Conservation (phyloP, 2,888 invertebrate genomes). For the Theretra japonica region DNA sequence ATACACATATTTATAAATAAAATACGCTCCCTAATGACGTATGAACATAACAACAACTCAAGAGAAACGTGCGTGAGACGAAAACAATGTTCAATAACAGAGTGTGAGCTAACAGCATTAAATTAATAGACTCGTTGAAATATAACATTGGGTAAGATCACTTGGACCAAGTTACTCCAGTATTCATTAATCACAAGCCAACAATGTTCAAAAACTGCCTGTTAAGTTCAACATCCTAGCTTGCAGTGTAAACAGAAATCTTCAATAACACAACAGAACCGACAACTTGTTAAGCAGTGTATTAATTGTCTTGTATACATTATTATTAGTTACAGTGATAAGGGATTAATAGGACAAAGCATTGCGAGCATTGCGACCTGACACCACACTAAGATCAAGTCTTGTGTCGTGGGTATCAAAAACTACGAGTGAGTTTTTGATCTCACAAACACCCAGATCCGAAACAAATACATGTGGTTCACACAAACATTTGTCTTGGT, state of each 20-base stretch:
- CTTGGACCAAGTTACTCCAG: not conserved
- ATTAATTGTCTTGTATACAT: conserved; percentile 5
- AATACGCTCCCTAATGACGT: not conserved
- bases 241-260: conserved; percentile 6
- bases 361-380: not conserved
- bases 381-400: too few species aligned
- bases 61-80: not conserved
- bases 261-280: not conserved
- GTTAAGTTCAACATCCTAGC: conserved; percentile 7
- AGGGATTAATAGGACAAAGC: not conserved
- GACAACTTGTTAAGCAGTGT: conserved; percentile 3
- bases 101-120: not conserved
- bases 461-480: too few species aligned
- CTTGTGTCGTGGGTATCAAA: too few species aligned
- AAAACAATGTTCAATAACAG: not conserved
- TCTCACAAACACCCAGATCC: too few species aligned
- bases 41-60: not conserved
- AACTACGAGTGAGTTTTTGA: too few species aligned
- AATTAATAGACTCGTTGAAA: not conserved
- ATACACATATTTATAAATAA: not conserved
- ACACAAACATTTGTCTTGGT: too few species aligned
- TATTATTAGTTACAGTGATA: not conserved
- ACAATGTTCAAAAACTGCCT: not conserved
- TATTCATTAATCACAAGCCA: not conserved
- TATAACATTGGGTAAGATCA: not conserved